These are phyloP conservation scores for Periphyllus acericola DNA, from an alignment of 2,888 invertebrate species.

Conservation along the genomic window DNA sequence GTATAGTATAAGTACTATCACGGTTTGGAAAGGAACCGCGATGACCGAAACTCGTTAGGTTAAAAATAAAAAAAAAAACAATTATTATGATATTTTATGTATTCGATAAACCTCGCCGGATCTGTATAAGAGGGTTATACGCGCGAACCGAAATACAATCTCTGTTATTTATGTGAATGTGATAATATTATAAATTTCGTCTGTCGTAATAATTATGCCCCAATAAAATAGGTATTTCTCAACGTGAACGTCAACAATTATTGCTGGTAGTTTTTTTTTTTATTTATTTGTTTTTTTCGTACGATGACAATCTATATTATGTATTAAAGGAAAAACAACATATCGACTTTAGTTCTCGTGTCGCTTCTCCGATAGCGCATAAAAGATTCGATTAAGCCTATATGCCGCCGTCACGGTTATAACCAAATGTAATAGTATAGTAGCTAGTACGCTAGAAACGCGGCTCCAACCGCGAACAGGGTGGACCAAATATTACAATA, in stretches of 20 bases:
- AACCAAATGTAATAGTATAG: neutral
- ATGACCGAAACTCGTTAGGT: neutral
- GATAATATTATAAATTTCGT: neutral
- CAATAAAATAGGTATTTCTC: neutral
- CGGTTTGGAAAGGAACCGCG: neutral
- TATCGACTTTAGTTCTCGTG: neutral
- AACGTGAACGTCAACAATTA: neutral
- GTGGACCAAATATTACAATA: neutral
- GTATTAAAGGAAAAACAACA: neutral
- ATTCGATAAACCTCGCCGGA: neutral
- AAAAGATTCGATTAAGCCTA: neutral
- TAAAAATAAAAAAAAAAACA: neutral
- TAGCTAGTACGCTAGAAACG: neutral
- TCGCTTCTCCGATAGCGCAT: neutral
- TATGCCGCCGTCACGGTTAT: neutral
- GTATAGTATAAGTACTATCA: neutral
- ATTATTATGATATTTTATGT: neutral
- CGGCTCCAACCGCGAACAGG: neutral
- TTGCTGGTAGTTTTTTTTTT: neutral
- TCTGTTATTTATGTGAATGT: slow-evolving; percentile 1
- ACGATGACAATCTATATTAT: neutral
- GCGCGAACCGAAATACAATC: neutral
- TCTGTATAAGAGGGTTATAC: neutral
- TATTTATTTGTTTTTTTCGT: neutral
- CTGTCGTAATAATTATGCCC: neutral